Base-by-base conservation (phyloP, 1,140 invertebrate genomes). In the Bombus terrestris region DNA sequence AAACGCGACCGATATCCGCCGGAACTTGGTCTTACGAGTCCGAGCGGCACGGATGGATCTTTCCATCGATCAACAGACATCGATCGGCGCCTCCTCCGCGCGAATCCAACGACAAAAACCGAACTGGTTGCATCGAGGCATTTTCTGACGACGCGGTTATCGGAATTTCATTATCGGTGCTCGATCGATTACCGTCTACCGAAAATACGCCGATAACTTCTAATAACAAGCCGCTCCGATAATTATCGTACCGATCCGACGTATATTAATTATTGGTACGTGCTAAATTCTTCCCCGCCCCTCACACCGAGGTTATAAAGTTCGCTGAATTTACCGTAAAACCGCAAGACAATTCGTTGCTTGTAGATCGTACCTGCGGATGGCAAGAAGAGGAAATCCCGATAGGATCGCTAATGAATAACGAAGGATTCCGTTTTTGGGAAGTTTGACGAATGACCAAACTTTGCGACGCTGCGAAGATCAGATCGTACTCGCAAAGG, bases 101-200 rank as follows among this genome's bases (percentile, higher is more conserved):
- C 25, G 47, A 68, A 75, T 68, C 22, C 37, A 15, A 8, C 68
- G 73, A 74, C 76, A 89, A 89, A 86, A 89, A 78, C 57, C 72
- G 62, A n/a, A 76, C n/a, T 35, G 43, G 78, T 72, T 76, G 88
- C 76, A 59, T 69, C 88, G 83, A 78, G 78, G 89, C 68, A 89
- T 90, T 90, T 89, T 89, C 88, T 76, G 71, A 75, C 76, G 43
- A 77, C 75, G 78, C 53, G 86, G 79, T 90, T 90, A 90, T 90
- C 81, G 89, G 89, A 90, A 90, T 90, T 90, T 89, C 89, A 90
- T 90, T 90, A 90, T 81, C 86, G 89, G 71, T 69, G 83, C 82
- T 88, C 41, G 80, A 62, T 75, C 79, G 89, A 90, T 90, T 73
- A 73, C 78, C 81, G 88, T 79, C 89, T 86, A 88, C 86, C 89